Conservation (phyloP, 2,113 vertebrate species). For the Cygnus buccinator region DNA sequence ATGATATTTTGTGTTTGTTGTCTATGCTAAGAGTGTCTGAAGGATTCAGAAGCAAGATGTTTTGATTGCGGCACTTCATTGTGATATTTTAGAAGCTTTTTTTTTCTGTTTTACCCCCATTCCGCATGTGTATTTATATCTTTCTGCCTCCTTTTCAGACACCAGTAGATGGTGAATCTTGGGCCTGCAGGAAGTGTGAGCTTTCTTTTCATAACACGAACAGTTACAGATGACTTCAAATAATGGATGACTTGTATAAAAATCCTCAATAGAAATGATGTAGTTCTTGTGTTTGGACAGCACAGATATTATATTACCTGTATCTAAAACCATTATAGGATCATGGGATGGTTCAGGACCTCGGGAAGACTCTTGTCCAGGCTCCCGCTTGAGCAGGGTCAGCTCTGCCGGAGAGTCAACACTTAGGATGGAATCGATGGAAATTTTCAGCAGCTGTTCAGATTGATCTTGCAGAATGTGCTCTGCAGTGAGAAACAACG, state of each 20-base stretch:
- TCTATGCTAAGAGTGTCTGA: background rate
- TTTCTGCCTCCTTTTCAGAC: background rate
- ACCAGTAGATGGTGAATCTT: background rate
- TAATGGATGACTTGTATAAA: background rate
- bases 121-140: background rate
- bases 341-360: background rate
- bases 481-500: accelerated
- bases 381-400: background rate
- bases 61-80: background rate
- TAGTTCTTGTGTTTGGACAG: background rate
- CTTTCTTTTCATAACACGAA: background rate
- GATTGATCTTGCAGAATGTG: accelerated
- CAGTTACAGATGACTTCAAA: background rate
- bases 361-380: accelerated
- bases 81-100: background rate
- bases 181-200: background rate
- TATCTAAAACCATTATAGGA: background rate
- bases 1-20: background rate
- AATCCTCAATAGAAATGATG: background rate
- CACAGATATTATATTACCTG: accelerated
- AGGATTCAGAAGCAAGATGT: background rate
- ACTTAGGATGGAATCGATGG: accelerated
- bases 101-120: background rate
- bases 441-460: background rate
- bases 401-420: background rate